phyloP scores from a whole-genome alignment of 2,113 vertebrate genomes.

The Menura novaehollandiae region DNA sequence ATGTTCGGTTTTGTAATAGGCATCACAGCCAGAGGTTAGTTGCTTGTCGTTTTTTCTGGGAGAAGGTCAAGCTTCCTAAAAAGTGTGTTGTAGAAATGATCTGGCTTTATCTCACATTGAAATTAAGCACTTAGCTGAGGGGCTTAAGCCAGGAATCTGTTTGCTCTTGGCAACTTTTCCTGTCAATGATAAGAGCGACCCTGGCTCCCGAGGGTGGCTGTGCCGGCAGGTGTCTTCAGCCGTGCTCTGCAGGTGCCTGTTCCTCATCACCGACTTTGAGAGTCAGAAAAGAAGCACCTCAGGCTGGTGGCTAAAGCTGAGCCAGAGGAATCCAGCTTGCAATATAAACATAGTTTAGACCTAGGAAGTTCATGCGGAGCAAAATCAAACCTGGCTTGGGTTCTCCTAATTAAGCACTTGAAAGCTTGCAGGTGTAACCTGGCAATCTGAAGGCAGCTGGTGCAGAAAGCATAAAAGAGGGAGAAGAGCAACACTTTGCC shows the following conservation, averaged over 20 bases:
- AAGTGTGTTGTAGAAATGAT: background rate
- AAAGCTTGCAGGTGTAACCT: background rate
- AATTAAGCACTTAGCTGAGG: background rate
- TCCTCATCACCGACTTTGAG: background rate
- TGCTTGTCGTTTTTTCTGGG: background rate
- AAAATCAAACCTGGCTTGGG: background rate
- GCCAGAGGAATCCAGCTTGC: background rate
- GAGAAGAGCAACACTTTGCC: background rate
- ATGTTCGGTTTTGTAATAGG: background rate
- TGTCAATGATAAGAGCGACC: background rate
- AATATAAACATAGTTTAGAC: background rate
- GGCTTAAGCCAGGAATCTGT: background rate
- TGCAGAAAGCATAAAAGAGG: fast-evolving
- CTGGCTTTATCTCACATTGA: background rate
- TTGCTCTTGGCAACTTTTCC: background rate
- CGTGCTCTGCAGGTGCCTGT: background rate
- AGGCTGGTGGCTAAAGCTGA: background rate
- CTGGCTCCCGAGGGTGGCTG: background rate
- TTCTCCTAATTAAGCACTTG: background rate
- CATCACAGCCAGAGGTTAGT: background rate
- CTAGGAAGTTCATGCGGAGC: background rate
- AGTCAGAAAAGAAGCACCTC: background rate
- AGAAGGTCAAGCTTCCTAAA: background rate
- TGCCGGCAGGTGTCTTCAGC: background rate
- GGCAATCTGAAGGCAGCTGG: background rate